Evolutionary conservation across 2,113 vertebrate species (phyloP).

Genomic region (Perca fluviatilis): DNA sequence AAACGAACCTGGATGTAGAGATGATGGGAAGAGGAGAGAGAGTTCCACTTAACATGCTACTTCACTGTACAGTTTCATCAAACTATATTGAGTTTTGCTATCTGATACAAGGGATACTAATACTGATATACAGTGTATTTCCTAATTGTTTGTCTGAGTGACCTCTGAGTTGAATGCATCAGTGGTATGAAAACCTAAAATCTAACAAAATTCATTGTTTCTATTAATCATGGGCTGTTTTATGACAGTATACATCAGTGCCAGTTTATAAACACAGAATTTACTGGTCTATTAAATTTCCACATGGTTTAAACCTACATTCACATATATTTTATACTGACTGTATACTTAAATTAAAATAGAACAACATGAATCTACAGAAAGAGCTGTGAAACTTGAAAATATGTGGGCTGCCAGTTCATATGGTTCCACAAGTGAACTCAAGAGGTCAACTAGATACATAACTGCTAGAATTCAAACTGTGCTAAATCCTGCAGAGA

Average conservation of each 20-base stretch:
- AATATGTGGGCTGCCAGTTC: conserved; percentile 18
- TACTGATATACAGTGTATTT: not conserved
- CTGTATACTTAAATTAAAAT: not conserved
- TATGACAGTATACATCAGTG: not conserved
- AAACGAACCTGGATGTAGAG: conserved; percentile 88
- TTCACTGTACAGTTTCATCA: not conserved
- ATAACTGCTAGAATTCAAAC: conserved; percentile 23
- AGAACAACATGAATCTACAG: not conserved
- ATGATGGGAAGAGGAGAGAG: not conserved
- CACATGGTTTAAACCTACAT: not conserved
- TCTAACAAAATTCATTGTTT: not conserved
- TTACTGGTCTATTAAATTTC: not conserved
- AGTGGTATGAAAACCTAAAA: not conserved
- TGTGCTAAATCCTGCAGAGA: conserved; percentile 9
- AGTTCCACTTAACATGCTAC: not conserved
- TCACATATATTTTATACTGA: not conserved
- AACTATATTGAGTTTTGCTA: not conserved
- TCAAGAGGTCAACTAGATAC: conserved; percentile 13
- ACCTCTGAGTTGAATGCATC: not conserved
- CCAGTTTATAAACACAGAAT: not conserved
- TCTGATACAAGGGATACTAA: not conserved
- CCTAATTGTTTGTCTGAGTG: not conserved
- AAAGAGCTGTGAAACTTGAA: not conserved
- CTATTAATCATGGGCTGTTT: not conserved
- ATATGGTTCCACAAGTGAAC: conserved; percentile 7